These are phyloP conservation scores for Hermaeophaga mercurialis DNA, from an alignment of 2,888 invertebrate genomes.

Conservation along the genomic window DNA sequence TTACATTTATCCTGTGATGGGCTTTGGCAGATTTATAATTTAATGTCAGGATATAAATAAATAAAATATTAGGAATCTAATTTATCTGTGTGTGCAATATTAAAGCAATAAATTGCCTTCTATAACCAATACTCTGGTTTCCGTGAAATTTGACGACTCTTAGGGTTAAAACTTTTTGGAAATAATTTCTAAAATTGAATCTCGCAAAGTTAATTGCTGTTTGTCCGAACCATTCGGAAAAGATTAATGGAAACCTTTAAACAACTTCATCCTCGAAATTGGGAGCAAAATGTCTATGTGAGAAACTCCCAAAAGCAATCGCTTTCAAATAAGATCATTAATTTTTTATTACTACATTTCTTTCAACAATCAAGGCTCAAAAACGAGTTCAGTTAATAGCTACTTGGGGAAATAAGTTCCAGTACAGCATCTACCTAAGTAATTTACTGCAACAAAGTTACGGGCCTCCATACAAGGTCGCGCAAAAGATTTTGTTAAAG, in stretches of 20 bases:
- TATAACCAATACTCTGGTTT: too few species aligned
- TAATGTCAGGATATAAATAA: too few species aligned
- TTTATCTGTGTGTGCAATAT: too few species aligned
- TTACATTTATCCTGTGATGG: too few species aligned
- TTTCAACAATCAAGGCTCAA: conserved; percentile 25
- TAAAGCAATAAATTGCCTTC: too few species aligned
- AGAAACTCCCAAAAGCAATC: conserved; percentile 28
- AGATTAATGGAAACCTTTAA: conserved; percentile 8
- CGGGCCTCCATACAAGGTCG: too few species aligned
- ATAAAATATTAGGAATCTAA: too few species aligned
- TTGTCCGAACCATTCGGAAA: neutral
- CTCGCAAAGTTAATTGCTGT: neutral
- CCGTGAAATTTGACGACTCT: too few species aligned
- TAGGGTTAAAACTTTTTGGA: too few species aligned
- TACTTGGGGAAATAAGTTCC: conserved; percentile 29
- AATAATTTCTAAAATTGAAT: neutral
- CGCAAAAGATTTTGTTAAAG: too few species aligned
- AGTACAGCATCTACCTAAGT: conserved; percentile 27
- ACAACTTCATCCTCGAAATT: conserved; percentile 1
- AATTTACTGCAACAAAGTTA: conserved; percentile 26
- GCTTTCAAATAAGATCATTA: conserved; percentile 26
- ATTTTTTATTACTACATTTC: conserved; percentile 28
- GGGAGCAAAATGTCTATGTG: conserved; percentile 1
- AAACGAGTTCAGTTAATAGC: conserved; percentile 28
- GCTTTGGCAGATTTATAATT: too few species aligned